A percentile compares a stretch with the other conserved stretches of the same genome.
phyloP scores from a whole-genome alignment of 2,113 vertebrate genomes.

The Dermatemys mawii region DNA sequence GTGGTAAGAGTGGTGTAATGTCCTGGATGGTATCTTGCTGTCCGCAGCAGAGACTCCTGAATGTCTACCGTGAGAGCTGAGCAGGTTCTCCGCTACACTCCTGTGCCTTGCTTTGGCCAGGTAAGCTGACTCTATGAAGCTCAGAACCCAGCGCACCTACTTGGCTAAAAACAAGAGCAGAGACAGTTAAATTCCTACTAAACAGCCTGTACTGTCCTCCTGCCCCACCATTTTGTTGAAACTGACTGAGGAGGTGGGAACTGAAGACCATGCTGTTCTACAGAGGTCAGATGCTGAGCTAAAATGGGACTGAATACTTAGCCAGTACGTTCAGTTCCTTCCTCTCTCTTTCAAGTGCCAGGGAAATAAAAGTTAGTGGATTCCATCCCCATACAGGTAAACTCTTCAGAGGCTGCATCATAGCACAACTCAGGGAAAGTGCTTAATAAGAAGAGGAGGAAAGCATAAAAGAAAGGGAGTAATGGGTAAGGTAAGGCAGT shows the following conservation, averaged over 20 bases:
- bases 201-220: neutral
- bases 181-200: neutral
- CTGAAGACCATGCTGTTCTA: neutral
- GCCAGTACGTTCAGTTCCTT: neutral
- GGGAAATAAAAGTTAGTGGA: neutral
- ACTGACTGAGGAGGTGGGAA: accelerated
- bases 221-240: neutral
- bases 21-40: neutral
- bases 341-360: neutral
- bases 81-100: neutral
- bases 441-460: neutral
- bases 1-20: neutral
- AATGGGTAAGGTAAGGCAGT: neutral
- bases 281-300: accelerated
- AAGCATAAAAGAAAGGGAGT: neutral
- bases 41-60: neutral
- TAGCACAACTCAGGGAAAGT: neutral
- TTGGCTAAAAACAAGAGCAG: neutral
- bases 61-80: neutral
- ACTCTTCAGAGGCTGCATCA: neutral
- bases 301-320: neutral
- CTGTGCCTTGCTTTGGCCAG: neutral
- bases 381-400: neutral
- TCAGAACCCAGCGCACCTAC: neutral
- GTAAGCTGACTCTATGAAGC: neutral